Evolutionary conservation across 2,888 invertebrate species (phyloP).

Genomic region (Temnothorax unifasciatus): DNA sequence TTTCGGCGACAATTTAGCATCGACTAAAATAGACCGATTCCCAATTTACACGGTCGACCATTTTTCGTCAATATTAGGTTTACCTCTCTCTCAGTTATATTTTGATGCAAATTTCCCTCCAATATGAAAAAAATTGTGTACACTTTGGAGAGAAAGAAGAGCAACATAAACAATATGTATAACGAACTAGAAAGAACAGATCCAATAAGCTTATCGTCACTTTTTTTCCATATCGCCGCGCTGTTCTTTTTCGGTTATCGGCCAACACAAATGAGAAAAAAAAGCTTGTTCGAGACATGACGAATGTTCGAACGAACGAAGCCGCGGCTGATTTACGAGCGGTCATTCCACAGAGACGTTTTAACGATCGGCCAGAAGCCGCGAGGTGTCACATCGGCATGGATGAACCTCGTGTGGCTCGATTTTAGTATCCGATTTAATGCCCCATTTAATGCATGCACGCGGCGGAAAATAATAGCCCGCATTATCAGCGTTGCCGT

Average conservation of each 20-base stretch:
- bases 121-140: not conserved
- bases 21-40: slow-evolving; percentile 45
- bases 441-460: slow-evolving; percentile 45
- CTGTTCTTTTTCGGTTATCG: slow-evolving; percentile 43
- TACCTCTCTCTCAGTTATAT: not conserved
- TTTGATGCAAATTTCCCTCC: not conserved
- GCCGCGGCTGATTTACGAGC: slow-evolving; percentile 69
- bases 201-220: slow-evolving; percentile 45
- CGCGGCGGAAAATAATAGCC: slow-evolving; percentile 41
- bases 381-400: slow-evolving; percentile 63
- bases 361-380: slow-evolving; percentile 67
- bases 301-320: slow-evolving; percentile 69
- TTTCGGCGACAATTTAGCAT: slow-evolving; percentile 39
- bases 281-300: slow-evolving; percentile 58
- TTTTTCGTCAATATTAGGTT: not conserved
- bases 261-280: not conserved
- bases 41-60: slow-evolving; percentile 11
- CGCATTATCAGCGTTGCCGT: slow-evolving; percentile 21
- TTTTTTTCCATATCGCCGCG: slow-evolving; percentile 12
- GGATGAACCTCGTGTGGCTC: slow-evolving; percentile 47
- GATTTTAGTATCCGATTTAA: slow-evolving; percentile 55
- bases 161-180: not conserved
- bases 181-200: slow-evolving; percentile 6
- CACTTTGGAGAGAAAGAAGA: not conserved
- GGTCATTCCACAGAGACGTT: slow-evolving; percentile 62